Evolutionary conservation across 2,797 vertebrate genomes (phyloP).

Genomic region (Somateria mollissima): DNA sequence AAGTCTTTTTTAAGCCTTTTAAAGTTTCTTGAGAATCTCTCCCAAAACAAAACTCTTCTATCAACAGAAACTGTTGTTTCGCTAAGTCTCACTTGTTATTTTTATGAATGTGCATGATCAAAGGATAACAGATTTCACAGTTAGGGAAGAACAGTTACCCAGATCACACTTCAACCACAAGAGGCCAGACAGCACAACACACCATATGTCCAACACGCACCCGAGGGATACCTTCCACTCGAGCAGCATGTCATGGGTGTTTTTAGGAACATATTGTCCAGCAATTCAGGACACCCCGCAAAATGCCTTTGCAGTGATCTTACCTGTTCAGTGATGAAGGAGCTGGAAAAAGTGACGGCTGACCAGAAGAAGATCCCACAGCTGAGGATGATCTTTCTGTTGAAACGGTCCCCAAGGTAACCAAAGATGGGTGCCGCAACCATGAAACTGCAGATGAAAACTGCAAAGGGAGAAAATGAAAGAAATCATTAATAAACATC

Average conservation of each 20-base stretch:
- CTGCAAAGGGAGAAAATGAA: slow-evolving; percentile 68
- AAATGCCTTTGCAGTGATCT: not conserved
- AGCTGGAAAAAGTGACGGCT: slow-evolving; percentile 86
- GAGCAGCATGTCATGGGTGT: rapidly evolving
- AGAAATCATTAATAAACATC: slow-evolving; percentile 20
- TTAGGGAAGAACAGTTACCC: not conserved
- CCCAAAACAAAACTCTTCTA: not conserved
- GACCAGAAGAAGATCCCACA: slow-evolving; percentile 92
- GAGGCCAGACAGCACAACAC: not conserved
- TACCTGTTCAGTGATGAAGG: slow-evolving; percentile 89
- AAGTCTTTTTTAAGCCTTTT: not conserved
- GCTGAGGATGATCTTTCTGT: slow-evolving; percentile 90
- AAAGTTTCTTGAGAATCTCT: not conserved
- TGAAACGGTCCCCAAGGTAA: slow-evolving; percentile 91
- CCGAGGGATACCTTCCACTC: rapidly evolving
- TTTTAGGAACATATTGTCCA: not conserved
- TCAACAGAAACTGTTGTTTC: slow-evolving; percentile 9
- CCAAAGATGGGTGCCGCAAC: slow-evolving; percentile 89
- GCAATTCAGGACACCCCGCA: not conserved
- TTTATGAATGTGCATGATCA: not conserved
- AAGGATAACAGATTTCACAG: not conserved
- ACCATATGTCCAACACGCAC: not conserved
- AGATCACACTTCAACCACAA: not conserved
- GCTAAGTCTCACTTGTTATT: not conserved
- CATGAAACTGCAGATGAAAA: slow-evolving; percentile 94